Evolutionary conservation across 2,888 invertebrate species (phyloP).

Genomic region (Sarcophaga variegata): DNA sequence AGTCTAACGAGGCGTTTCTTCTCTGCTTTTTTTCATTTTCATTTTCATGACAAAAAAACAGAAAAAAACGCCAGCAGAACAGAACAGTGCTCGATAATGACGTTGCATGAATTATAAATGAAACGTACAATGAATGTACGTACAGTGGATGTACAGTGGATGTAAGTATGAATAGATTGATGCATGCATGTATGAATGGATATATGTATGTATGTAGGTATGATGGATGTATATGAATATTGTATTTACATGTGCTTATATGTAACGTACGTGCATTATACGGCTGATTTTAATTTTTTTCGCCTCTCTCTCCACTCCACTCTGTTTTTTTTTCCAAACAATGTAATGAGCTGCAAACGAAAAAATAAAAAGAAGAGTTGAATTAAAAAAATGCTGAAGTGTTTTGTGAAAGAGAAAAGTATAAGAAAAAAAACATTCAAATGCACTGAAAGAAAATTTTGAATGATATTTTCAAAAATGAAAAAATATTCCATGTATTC

Average conservation of each 20-base stretch:
- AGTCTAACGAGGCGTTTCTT: slow-evolving; percentile 70
- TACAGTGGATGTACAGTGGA: slow-evolving; percentile 6
- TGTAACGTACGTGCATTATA: slow-evolving; percentile 31
- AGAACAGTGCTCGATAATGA: slow-evolving; percentile 42
- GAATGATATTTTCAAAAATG: neutral
- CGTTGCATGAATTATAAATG: slow-evolving; percentile 48
- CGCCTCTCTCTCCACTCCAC: neutral
- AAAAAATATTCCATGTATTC: too few relatives aligned
- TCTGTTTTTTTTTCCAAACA: slow-evolving; percentile 11
- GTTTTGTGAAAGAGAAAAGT: slow-evolving; percentile 5
- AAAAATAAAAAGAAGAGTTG: slow-evolving; percentile 36
- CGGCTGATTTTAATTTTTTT: neutral
- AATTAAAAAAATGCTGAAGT: slow-evolving; percentile 14
- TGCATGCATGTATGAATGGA: slow-evolving; percentile 15
- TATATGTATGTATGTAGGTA: slow-evolving; percentile 13
- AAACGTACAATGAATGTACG: neutral
- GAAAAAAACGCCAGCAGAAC: too few relatives aligned
- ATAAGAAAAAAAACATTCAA: neutral
- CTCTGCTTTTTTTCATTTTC: slow-evolving; percentile 53
- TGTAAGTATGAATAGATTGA: slow-evolving; percentile 12
- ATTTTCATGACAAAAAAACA: neutral
- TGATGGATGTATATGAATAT: slow-evolving; percentile 43
- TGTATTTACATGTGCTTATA: slow-evolving; percentile 39
- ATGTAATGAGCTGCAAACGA: slow-evolving; percentile 55
- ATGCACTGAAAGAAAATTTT: slow-evolving; percentile 33